Conservation (phyloP, 1,140 invertebrate species). For the Venturia canescens region DNA sequence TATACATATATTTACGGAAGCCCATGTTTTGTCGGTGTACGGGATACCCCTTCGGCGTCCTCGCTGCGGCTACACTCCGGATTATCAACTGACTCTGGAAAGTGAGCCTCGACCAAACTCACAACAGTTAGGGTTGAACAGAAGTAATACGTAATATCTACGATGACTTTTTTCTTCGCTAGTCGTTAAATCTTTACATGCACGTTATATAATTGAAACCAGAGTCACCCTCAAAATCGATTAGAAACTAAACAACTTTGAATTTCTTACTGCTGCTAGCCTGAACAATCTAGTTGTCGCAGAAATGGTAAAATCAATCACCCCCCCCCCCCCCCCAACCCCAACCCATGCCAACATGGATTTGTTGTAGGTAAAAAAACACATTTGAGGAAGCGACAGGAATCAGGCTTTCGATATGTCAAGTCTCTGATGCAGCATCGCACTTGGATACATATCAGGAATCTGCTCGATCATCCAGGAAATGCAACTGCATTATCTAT, state of each 20-base stretch:
- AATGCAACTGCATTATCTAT: neutral
- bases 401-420: too few species aligned
- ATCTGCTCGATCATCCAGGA: neutral
- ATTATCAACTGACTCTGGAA: conserved; percentile 46
- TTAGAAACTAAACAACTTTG: too few species aligned
- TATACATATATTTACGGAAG: conserved; percentile 30
- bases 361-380: neutral
- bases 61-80: conserved; percentile 6
- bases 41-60: neutral
- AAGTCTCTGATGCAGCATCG: neutral
- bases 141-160: neutral
- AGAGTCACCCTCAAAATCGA: too few species aligned
- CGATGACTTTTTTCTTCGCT: neutral
- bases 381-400: neutral
- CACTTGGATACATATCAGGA: neutral
- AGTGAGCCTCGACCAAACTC: neutral
- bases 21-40: conserved; percentile 2
- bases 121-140: neutral
- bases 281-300: too few species aligned
- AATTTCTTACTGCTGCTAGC: too few species aligned
- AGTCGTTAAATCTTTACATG: too few species aligned
- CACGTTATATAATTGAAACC: too few species aligned
- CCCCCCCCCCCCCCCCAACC: too few species aligned
- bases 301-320: neutral
- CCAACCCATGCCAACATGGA: too few species aligned